Conservation (phyloP, 1,140 invertebrate genomes). For the Steinernema khuongi region DNA sequence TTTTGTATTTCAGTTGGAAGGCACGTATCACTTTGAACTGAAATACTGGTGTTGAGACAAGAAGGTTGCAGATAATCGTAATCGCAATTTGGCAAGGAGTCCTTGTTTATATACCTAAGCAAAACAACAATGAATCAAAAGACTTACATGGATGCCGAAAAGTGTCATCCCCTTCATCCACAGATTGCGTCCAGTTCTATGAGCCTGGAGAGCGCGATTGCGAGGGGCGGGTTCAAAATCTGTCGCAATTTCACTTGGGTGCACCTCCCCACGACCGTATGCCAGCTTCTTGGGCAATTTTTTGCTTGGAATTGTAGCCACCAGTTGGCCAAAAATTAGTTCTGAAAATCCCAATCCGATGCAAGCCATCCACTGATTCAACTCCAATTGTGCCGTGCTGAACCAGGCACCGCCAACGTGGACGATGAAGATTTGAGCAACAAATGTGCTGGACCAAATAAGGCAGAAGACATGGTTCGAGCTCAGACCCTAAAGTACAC, state of each 20-base stretch:
- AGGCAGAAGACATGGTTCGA: conserved; percentile 95
- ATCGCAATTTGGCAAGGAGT: conserved; percentile 25
- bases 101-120: neutral
- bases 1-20: conserved; percentile 36
- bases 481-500: conserved; percentile 72
- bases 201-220: conserved; percentile 27
- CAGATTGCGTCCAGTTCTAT: conserved; percentile 35
- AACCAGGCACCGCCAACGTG: conserved; percentile 94
- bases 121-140: neutral
- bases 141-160: conserved; percentile 54
- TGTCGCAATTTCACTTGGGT: conserved; percentile 27
- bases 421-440: conserved; percentile 87
- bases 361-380: conserved; percentile 98
- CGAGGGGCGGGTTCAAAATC: conserved; percentile 31
- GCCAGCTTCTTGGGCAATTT: conserved; percentile 40
- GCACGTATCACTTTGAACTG: conserved; percentile 43
- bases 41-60: conserved; percentile 26
- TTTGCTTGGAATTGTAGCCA: conserved; percentile 77
- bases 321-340: conserved; percentile 76
- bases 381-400: conserved; percentile 76
- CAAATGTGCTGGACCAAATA: conserved; percentile 89
- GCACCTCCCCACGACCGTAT: conserved; percentile 33
- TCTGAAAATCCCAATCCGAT: conserved; percentile 84
- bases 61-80: conserved; percentile 27
- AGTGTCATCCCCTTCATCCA: conserved; percentile 52